Base-by-base conservation (phyloP, 2,888 invertebrate genomes). In the Netelia fuscicornis region DNA sequence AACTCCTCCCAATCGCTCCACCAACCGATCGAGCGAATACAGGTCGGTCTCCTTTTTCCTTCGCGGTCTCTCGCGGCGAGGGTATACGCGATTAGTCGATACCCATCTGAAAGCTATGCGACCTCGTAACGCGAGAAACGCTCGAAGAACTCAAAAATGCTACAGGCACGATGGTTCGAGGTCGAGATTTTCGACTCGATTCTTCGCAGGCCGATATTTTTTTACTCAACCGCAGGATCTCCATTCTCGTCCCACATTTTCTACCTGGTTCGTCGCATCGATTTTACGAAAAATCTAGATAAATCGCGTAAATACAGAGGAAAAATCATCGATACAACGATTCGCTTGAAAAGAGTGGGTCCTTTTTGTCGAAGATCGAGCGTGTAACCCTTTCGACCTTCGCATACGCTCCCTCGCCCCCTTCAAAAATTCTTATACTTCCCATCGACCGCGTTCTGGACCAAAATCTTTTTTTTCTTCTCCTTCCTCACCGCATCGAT, bases 51-150 rank as follows among this genome's bases (percentile, higher is more conserved):
- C 30, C 79, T 30, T 84, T 83, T 80, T 76, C 37, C 58, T 58
- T 52, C 58, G 70, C 52, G 54, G 71, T 17, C 60, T 25, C 48
- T 85, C 20, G 68, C 79, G 72, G 67, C 72, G 65, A 72, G 48
- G 74, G 80, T 37, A 86, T 83, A 85, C 78, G 84, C 85, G 86
- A 87, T 87, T 87, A 87, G 85, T 81, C 84, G 87, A 87, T 87
- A 54, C 52, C 37, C 84, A 87, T 86, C 86, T 83, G 60, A 79
- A 67, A 74, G 56, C 75, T 75, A 80, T 65, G 85, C 77, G 81
- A 82, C 67, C 64, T 20, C 42, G 54, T 20, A 42, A 72, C 64
- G 25, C 75, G 81, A 72, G 54, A 86, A 84, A 85, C 85, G 72
- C 58, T 76, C 62, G 44, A 48, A 83, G 81, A 84, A 83, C 87